Percentiles rank a stretch among this genome's conserved stretches.
phyloP scores from a whole-genome alignment of 2,113 vertebrate species.

The Tragulus kanchil region DNA sequence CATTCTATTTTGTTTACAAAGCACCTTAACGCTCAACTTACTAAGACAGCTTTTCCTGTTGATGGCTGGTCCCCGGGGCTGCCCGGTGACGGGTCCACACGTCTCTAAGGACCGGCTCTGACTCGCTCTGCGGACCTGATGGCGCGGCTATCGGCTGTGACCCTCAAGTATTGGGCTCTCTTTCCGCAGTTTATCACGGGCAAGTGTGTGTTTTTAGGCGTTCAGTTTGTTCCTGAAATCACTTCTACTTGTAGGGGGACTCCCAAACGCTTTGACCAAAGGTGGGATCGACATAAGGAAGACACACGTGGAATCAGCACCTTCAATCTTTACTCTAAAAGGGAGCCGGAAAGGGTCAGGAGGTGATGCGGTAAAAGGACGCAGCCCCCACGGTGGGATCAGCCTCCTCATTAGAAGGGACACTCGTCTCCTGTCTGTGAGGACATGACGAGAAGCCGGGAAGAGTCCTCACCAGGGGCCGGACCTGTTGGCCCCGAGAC shows the following conservation, averaged over 20 bases:
- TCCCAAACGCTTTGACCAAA: neutral
- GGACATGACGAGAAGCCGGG: neutral
- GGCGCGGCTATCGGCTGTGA: fast-evolving
- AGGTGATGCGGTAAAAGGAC: neutral
- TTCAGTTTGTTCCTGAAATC: neutral
- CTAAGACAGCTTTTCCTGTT: neutral
- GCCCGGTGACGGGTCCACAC: fast-evolving
- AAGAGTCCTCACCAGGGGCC: neutral
- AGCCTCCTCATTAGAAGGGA: neutral
- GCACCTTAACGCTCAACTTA: neutral
- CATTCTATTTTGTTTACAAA: neutral
- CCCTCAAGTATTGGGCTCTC: neutral
- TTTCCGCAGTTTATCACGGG: neutral
- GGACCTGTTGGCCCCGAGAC: no score
- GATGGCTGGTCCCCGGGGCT: neutral
- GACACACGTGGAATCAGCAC: neutral
- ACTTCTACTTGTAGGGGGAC: neutral
- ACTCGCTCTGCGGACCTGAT: neutral
- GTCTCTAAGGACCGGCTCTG: neutral
- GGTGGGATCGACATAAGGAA: neutral
- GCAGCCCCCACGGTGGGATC: neutral
- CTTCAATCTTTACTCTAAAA: neutral
- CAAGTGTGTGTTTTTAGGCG: neutral
- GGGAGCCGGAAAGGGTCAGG: neutral
- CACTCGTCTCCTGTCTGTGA: neutral